These are phyloP conservation scores for Erpobdella octoculata DNA, from an alignment of 2,888 invertebrate species.

Conservation along the genomic window DNA sequence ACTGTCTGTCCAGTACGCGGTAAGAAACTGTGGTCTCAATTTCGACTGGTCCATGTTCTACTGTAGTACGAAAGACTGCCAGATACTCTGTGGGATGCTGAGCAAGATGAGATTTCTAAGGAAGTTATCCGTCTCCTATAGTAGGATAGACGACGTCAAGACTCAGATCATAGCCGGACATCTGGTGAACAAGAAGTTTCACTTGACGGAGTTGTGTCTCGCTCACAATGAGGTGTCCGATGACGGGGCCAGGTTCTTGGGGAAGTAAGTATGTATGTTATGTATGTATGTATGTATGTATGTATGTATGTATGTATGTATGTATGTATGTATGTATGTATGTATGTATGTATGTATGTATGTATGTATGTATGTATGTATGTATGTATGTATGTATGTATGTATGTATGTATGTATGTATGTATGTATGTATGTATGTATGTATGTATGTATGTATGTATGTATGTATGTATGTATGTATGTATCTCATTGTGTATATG, in stretches of 20 bases:
- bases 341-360: not conserved
- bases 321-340: not conserved
- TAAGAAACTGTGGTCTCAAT: constrained; percentile 53
- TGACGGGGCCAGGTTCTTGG: not conserved
- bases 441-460: not conserved
- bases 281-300: too few species aligned
- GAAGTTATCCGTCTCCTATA: constrained; percentile 47
- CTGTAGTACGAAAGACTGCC: constrained; percentile 52
- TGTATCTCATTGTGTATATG: not conserved
- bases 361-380: constrained; percentile 6
- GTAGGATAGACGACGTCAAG: constrained; percentile 52
- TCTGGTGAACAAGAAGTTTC: not conserved
- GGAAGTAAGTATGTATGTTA: not conserved
- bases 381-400: not conserved
- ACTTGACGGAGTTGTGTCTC: not conserved
- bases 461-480: not conserved
- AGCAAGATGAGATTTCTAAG: constrained; percentile 36
- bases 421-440: not conserved
- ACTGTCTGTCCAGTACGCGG: constrained; percentile 50
- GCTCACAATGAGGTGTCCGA: not conserved
- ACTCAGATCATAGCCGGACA: constrained; percentile 31
- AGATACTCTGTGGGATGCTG: constrained; percentile 41
- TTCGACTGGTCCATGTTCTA: constrained; percentile 54
- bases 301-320: not conserved
- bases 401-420: not conserved